Evolutionary conservation across 1,140 invertebrate genomes (phyloP), one percentile per base, ranked within the genome.

Genomic region (Drosophila punjabiensis): DNA sequence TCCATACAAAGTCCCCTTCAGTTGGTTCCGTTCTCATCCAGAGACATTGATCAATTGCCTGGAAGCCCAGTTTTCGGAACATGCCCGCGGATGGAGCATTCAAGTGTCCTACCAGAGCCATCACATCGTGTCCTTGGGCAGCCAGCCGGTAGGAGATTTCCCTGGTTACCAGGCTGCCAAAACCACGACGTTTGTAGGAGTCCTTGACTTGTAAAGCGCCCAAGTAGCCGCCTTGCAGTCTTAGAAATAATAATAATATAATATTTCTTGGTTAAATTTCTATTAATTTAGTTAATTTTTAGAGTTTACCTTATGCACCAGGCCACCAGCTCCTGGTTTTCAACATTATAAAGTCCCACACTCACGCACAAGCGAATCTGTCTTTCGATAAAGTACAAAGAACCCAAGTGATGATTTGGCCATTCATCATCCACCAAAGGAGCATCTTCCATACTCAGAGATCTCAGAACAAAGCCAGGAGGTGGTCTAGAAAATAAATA

Each of bases 1-100:
- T 66, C 92, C 87, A 92, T 2, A 5, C 43, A 9, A 74, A 63
- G 2, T 80, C 64, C 4, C 73, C 76, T 0, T 9, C 2, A 2
- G 58, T 60, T 28, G 81, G 81, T 24, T 47, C 20, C 4, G 87
- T 84, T 32, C 79, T 37, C 13, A 91, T 60, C 92, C 92, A 93
- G 35, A 70, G 20, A n/a, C 82, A 86, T 5, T 76, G 67, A 64
- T 93, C 92, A 47, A 87, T 84, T 7, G 82, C 53, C 7, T 62
- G 66, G 32, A 94, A 94, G 41, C 93, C 92, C 0, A 93, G 69
- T 47, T 90, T 93, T 41, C 87, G 73, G 50, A 94, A 93, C 80
- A 93, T 84, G 8, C 45, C 71, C 13, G 75, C 60, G 0, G 93
- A 93, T 2, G 88, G 59, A 0, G 30, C 20, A 76, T 94, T 94